Conservation (phyloP, 2,888 invertebrate species). For the Nemoura dubitans region DNA sequence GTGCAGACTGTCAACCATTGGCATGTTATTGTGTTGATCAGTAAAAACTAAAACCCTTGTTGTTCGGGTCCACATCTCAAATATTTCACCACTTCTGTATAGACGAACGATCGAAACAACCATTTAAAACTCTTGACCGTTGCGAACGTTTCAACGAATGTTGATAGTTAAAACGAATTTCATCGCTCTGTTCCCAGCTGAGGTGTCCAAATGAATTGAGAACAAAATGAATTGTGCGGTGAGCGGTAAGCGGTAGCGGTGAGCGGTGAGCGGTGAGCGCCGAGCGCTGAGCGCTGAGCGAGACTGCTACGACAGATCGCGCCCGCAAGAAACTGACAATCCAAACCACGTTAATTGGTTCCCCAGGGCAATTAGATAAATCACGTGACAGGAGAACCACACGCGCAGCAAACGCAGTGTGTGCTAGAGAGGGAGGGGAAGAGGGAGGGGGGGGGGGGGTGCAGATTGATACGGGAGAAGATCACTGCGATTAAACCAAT, state of each 20-base stretch:
- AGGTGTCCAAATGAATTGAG: neutral
- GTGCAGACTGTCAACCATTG: too few relatives aligned
- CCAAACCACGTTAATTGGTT: conserved; percentile 46
- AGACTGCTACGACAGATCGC: neutral
- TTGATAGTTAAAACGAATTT: neutral
- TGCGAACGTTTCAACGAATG: too few relatives aligned
- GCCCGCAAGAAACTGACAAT: conserved; percentile 27
- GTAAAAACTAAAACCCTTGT: too few relatives aligned
- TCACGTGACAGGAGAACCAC: neutral
- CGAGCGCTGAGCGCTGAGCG: neutral
- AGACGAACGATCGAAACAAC: too few relatives aligned
- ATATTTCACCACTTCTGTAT: too few relatives aligned
- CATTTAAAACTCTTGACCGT: too few relatives aligned
- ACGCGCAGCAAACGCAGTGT: neutral
- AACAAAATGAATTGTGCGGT: too few relatives aligned
- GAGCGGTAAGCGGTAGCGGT: neutral
- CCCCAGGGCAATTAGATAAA: conserved; percentile 45
- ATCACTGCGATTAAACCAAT: conserved; percentile 42
- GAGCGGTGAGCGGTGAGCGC: neutral
- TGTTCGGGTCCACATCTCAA: too few relatives aligned
- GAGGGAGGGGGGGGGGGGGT: conserved; percentile 5
- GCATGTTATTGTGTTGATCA: too few relatives aligned
- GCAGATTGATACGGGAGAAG: conserved; percentile 37
- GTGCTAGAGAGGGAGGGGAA: conserved; percentile 26
- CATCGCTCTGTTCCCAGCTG: neutral